phyloP scores from a whole-genome alignment of 2,113 vertebrate species.

The Himantopus leucocephalus region DNA sequence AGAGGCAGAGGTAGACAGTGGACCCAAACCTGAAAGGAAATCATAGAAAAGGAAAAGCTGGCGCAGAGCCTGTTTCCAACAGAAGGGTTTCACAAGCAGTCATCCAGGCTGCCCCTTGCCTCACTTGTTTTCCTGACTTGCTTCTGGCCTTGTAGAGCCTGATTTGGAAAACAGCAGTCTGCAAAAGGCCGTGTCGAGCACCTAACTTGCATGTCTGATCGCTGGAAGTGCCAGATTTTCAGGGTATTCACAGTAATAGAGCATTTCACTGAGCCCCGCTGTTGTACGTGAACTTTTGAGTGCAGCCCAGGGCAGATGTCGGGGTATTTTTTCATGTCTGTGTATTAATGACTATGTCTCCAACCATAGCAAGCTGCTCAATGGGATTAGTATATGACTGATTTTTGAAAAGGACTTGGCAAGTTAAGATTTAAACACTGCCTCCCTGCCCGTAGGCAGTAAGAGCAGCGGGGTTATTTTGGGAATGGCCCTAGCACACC shows the following conservation, averaged over 20 bases:
- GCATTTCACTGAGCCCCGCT: background rate
- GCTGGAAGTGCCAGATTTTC: constrained; percentile 13
- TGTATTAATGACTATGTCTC: background rate
- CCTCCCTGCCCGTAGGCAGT: background rate
- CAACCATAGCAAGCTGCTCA: background rate
- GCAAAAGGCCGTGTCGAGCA: background rate
- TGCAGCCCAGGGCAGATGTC: background rate
- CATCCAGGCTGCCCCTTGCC: constrained; percentile 16
- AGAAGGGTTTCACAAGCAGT: constrained; percentile 26
- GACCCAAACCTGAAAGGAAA: constrained; percentile 20
- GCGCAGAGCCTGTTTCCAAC: background rate
- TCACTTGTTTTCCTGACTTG: constrained; percentile 40
- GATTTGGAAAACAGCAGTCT: constrained; percentile 20
- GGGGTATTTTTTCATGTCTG: background rate
- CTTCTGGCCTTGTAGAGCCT: background rate
- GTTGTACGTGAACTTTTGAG: background rate
- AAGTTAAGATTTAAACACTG: background rate
- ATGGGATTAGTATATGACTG: background rate
- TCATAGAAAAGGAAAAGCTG: constrained; percentile 32
- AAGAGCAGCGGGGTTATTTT: background rate
- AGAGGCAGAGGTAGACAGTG: constrained; percentile 16
- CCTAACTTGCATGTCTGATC: constrained; percentile 10
- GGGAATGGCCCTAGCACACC: background rate
- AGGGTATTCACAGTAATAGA: background rate
- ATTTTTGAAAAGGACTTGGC: background rate